Evolutionary conservation across 35 echinoderm and acorn worm species (phyloP), one percentile per base, ranked within the genome.

Genomic region (Patiria miniata): DNA sequence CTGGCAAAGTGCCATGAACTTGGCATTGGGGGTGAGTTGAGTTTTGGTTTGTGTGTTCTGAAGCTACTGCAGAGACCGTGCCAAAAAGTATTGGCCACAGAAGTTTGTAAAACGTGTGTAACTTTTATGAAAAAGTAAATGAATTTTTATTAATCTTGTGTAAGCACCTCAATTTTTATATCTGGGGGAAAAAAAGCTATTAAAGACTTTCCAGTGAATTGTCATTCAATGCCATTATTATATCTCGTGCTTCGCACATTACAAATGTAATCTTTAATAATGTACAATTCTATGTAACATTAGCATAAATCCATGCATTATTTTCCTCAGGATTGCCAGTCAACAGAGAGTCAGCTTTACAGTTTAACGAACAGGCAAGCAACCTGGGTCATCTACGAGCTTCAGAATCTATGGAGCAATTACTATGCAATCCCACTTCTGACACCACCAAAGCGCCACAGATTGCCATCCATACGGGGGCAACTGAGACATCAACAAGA

Each of bases 1-100:
- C 79, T 97, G 51, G 95, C 82, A 8, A 34, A 77, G 0, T 97
- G 90, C 47, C 79, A 93, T 78, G 91, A 97, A 47, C 39, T 82
- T 61, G 95, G 91, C 16, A 28, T 89, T 58, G 87, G 87, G 81
- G 87, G 87, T 58, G 39, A 81, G 77, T 40, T 8, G 17, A 37
- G 36, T 17, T 4, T 12, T 47, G 4, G 12, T 4, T 47, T 47
- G n/a, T n/a, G n/a, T n/a, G n/a, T n/a, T n/a, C n/a, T n/a, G n/a
- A n/a, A n/a, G n/a, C n/a, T n/a, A n/a, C n/a, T n/a, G n/a, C n/a
- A n/a, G n/a, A n/a, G n/a, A n/a, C n/a, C n/a, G n/a, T n/a, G n/a
- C n/a, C n/a, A n/a, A n/a, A n/a, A n/a, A n/a, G 54, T 58, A 58
- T n/a, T 14, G 12, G 54, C 22, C 54, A 58, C 54, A 58, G 12